phyloP scores from a whole-genome alignment of 2,888 invertebrate genomes.

The Ornithoptera priamus region DNA sequence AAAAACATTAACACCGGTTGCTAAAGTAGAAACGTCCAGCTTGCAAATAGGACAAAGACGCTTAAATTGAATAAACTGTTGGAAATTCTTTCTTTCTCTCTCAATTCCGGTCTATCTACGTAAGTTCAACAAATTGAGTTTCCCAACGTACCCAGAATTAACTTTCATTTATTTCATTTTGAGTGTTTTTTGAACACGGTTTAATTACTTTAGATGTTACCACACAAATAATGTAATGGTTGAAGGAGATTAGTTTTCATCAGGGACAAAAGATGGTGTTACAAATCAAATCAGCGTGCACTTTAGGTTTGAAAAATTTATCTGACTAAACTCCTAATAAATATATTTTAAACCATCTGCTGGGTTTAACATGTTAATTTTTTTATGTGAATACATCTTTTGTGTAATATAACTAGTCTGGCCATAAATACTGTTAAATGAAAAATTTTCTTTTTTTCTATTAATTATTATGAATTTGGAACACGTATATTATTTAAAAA shows the following conservation, averaged over 20 bases:
- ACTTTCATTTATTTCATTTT: neutral
- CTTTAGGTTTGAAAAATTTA: neutral
- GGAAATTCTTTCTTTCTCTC: constrained; percentile 25
- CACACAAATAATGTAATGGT: neutral
- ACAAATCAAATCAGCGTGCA: neutral
- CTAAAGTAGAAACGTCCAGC: constrained; percentile 18
- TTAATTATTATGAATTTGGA: too few species aligned
- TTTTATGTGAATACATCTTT: too few species aligned
- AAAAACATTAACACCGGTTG: neutral
- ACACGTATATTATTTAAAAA: too few species aligned
- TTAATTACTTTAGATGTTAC: neutral
- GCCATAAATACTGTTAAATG: too few species aligned
- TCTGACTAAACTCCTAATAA: too few species aligned
- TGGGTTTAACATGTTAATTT: too few species aligned
- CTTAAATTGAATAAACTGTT: constrained; percentile 24
- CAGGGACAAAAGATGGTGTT: neutral
- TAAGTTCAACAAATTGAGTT: constrained; percentile 23
- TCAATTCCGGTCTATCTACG: constrained; percentile 15
- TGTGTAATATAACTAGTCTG: too few species aligned
- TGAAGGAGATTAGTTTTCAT: neutral
- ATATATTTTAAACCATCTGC: too few species aligned
- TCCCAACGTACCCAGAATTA: neutral
- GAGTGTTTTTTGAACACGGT: neutral
- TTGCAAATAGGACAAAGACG: constrained; percentile 22
- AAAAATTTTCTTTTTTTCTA: too few species aligned